Conservation (phyloP, 2,113 vertebrate genomes). For the Clarias magur region DNA sequence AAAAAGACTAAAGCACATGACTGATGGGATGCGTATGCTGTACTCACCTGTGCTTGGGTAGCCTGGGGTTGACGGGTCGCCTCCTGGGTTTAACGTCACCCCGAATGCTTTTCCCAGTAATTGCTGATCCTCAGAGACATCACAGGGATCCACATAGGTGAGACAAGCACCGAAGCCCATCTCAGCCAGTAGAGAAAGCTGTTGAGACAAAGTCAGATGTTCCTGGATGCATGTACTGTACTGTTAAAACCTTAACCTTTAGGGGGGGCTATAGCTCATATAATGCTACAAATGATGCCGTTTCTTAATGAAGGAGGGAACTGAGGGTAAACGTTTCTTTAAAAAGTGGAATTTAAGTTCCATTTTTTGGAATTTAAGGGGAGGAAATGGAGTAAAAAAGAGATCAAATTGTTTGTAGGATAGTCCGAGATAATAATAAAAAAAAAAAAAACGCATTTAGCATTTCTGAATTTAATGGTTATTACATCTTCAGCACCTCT, state of each 20-base stretch:
- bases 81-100: slow-evolving; percentile 85
- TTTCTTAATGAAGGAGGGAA: not conserved
- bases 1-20: not conserved
- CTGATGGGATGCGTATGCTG: slow-evolving; percentile 3
- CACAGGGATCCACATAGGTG: slow-evolving; percentile 88
- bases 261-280: slow-evolving; percentile 29
- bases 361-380: not conserved
- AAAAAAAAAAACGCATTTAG: not conserved
- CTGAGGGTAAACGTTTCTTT: not conserved
- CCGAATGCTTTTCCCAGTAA: slow-evolving; percentile 76
- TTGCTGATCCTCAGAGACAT: slow-evolving; percentile 71
- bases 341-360: not conserved
- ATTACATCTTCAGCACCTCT: not conserved
- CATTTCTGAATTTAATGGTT: not conserved
- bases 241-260: not conserved
- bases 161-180: slow-evolving; percentile 86
- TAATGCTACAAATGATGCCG: not conserved
- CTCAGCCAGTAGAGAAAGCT: slow-evolving; percentile 86
- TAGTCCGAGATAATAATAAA: not conserved
- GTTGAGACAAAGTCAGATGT: slow-evolving; percentile 45
- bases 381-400: not conserved
- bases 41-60: slow-evolving; percentile 80
- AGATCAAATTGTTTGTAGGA: slow-evolving; percentile 7
- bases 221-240: not conserved
- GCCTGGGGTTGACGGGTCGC: slow-evolving; percentile 80